Base-by-base conservation (phyloP, 2,888 invertebrate species). In the Andrena praecox region DNA sequence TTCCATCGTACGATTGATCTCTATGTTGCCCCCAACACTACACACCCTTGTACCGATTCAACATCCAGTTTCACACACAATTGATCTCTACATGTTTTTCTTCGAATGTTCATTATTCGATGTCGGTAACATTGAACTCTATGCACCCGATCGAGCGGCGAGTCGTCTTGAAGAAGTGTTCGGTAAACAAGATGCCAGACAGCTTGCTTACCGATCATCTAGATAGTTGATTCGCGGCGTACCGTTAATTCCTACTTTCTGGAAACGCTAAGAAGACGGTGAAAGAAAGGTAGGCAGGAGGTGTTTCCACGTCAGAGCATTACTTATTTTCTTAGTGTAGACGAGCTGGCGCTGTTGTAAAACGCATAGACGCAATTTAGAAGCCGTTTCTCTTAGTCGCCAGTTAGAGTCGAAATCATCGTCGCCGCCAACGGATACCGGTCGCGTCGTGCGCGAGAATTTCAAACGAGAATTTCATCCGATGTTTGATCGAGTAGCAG, bases 351-450 rank as follows among this genome's bases (percentile, higher is more conserved):
- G 81, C 81, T 88, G 78, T 59, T 82, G 80, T 82, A 78, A 85
- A 77, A 80, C 71, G 85, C 88, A 83, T 90, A 88, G 89, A 82
- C 50, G 76, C 86, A 84, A 76, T 59, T 73, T 78, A 67, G 80
- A 60, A 31, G 29, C 67, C 63, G 8, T 77, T 70, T 78, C 31
- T 60, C 59, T 71, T 83, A 83, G 83, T 33, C 63, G 82, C 75
- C 82, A 84, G 56, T 56, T 79, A 86, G 80, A 84, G 63, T 70
- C 48, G 59, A 20, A 72, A 54, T 72, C 68, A 70, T 74, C 31
- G 29, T 64, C 33, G 68, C 63, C 50, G 35, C 24, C 27, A 73
- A 64, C 59, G 50, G 59, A 62, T 67, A 35, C 33, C 6, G 10
- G 4, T 66, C 48, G 59, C 63, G 60, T 76, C 33, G n/a, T 6